These are phyloP conservation scores for Calvadosia cruxmelitensis DNA, from an alignment of 30 jellyfish, hydroid and myxozoan species.

Conservation along the genomic window DNA sequence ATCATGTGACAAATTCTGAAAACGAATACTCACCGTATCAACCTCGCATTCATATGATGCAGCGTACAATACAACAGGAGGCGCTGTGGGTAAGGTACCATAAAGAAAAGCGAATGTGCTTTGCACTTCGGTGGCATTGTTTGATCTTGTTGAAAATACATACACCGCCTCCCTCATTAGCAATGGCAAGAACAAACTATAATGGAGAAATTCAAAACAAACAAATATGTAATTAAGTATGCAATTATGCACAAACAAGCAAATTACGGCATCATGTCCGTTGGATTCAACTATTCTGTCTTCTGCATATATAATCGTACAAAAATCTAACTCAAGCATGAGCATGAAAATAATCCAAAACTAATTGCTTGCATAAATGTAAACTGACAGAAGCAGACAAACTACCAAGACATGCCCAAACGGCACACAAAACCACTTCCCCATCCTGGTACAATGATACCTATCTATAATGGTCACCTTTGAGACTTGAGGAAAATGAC, in stretches of 20 bases:
- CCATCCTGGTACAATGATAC: no score
- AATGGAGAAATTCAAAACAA: neutral
- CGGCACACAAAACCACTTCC: no score
- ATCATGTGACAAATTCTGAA: no score
- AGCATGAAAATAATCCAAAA: neutral
- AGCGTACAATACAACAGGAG: slow-evolving; percentile 70
- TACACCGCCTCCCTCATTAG: slow-evolving; percentile 31
- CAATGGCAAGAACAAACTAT: slow-evolving; percentile 47
- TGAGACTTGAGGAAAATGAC: no score
- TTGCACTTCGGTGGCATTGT: slow-evolving; percentile 1
- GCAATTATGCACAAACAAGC: no score
- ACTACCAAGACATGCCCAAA: no score
- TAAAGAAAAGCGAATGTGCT: slow-evolving; percentile 55
- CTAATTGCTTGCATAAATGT: no score
- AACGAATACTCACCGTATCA: slow-evolving; percentile 41
- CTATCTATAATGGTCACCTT: no score
- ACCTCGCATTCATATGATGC: slow-evolving; percentile 40
- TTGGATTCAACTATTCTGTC: no score
- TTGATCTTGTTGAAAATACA: slow-evolving; percentile 9
- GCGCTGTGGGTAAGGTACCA: slow-evolving; percentile 91
- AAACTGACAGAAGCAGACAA: no score
- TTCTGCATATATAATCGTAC: no score
- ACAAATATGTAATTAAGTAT: neutral
- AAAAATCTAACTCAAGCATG: neutral
- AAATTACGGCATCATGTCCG: no score